phyloP scores from a whole-genome alignment of 2,888 invertebrate genomes.

The Cordilura impudica region DNA sequence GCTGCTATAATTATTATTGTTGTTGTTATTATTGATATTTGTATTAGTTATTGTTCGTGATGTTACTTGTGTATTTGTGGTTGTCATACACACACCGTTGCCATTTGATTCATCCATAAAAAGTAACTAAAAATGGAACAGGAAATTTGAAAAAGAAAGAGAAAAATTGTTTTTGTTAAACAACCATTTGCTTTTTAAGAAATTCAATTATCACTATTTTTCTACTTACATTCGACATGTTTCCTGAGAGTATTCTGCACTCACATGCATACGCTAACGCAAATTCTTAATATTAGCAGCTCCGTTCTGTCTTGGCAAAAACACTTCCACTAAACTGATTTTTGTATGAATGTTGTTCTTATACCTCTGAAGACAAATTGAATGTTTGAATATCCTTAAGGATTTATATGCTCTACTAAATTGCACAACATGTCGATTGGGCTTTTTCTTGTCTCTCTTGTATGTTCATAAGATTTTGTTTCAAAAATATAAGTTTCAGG shows the following conservation, averaged over 20 bases:
- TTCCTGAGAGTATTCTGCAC: conserved; percentile 45
- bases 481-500: not conserved
- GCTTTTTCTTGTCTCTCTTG: not conserved
- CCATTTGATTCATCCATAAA: conserved; percentile 78
- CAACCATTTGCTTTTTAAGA: not conserved
- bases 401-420: conserved; percentile 35
- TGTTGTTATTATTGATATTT: conserved; percentile 64
- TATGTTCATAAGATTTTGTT: not conserved
- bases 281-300: conserved; percentile 12
- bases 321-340: conserved; percentile 53
- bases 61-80: conserved; percentile 48
- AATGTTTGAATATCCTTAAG: conserved; percentile 46
- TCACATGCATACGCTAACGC: not conserved
- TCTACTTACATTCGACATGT: conserved; percentile 73
- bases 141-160: conserved; percentile 18
- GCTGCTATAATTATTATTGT: conserved; percentile 61
- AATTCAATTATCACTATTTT: conserved; percentile 12
- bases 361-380: conserved; percentile 33
- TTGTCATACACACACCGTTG: conserved; percentile 73
- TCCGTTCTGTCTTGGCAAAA: conserved; percentile 9
- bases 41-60: conserved; percentile 61
- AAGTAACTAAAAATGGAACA: conserved; percentile 68
- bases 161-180: not conserved
- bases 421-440: conserved; percentile 33
- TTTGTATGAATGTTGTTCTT: not conserved